phyloP scores from a whole-genome alignment of 2,797 vertebrate genomes.

The Corythornis leucogaster region DNA sequence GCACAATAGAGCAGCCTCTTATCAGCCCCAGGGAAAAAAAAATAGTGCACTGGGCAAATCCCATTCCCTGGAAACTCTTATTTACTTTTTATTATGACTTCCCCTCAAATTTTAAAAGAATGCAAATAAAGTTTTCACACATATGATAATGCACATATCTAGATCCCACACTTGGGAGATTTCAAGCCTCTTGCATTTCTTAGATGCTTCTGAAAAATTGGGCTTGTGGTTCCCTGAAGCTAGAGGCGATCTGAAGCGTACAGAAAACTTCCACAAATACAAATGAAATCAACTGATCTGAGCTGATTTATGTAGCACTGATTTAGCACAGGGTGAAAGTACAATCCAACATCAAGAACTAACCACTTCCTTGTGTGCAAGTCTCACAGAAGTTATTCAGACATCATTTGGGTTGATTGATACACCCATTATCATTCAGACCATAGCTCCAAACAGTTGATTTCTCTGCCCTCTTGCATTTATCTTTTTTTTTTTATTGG shows the following conservation, averaged over 20 bases:
- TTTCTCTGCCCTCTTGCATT: not conserved
- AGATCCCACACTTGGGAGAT: not conserved
- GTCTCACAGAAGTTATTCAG: not conserved
- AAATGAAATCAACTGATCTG: not conserved
- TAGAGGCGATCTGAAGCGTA: not conserved
- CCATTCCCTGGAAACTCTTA: not conserved
- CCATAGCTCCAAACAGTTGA: not conserved
- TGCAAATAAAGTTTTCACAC: not conserved
- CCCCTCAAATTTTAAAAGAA: not conserved
- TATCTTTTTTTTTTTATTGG: not conserved
- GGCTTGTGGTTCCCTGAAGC: not conserved
- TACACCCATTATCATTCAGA: not conserved
- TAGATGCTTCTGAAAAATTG: not conserved
- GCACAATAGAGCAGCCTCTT: rapidly evolving
- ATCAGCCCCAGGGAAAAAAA: not conserved
- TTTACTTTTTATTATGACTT: not conserved
- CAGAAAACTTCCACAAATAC: not conserved
- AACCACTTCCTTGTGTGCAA: not conserved
- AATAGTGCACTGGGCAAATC: not conserved
- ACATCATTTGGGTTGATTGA: not conserved
- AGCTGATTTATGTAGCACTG: not conserved
- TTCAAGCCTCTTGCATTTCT: not conserved
- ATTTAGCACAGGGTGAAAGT: not conserved
- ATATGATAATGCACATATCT: not conserved
- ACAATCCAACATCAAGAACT: not conserved